Percentiles rank a stretch among this genome's conserved stretches.
phyloP scores from a whole-genome alignment of 1,140 invertebrate genomes.

The Pteromalus puparum region DNA sequence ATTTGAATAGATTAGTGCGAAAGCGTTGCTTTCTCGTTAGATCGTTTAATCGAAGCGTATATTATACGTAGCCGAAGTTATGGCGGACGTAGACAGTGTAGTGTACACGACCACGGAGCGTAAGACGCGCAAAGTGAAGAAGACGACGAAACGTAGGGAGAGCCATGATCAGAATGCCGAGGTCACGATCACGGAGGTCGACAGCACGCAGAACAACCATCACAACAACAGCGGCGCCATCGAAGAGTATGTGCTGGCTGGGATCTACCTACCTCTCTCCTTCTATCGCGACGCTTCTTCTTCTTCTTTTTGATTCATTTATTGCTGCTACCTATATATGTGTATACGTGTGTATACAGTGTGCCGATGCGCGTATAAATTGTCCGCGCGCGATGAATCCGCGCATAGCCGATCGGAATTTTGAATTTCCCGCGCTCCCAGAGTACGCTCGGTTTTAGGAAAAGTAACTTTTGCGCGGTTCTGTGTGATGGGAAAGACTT shows the following conservation, averaged over 20 bases:
- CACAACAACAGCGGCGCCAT: constrained; percentile 79
- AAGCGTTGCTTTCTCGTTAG: too few relatives aligned
- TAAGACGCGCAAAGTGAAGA: constrained; percentile 93
- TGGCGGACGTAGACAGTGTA: constrained; percentile 92
- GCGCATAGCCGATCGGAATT: neutral
- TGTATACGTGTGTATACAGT: neutral
- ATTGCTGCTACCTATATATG: neutral
- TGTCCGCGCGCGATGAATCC: too few relatives aligned
- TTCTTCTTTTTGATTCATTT: neutral
- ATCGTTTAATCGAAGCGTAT: too few relatives aligned
- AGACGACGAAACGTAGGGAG: constrained; percentile 87
- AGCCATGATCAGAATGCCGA: constrained; percentile 82
- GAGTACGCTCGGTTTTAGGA: neutral
- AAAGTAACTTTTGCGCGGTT: neutral
- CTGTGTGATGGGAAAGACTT: too few relatives aligned
- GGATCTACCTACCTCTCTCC: constrained; percentile 26
- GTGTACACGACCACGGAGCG: constrained; percentile 88
- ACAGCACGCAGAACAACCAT: constrained; percentile 81
- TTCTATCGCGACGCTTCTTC: constrained; percentile 14
- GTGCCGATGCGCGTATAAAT: neutral
- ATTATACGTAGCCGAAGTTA: constrained; percentile 66
- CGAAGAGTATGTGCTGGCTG: constrained; percentile 88
- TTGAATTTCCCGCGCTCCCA: constrained; percentile 39
- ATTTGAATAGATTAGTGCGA: too few relatives aligned
- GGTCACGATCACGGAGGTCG: constrained; percentile 88